Evolutionary conservation across 2,888 invertebrate genomes (phyloP).

Genomic region (Andrena marginata): DNA sequence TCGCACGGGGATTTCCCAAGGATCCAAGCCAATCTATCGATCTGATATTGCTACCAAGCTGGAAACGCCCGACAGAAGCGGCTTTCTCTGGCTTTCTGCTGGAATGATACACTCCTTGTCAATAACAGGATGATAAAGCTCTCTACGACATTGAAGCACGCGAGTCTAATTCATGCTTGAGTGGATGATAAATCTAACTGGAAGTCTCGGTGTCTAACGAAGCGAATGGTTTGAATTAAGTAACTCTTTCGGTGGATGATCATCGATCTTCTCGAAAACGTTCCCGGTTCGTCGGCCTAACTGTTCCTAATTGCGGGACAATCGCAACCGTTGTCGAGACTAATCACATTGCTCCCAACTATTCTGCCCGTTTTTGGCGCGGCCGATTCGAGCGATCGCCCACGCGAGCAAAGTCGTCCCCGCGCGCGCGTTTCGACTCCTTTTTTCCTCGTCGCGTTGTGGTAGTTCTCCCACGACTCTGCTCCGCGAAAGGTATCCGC

Average conservation of each 20-base stretch:
- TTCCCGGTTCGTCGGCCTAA: constrained; percentile 30
- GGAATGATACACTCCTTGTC: constrained; percentile 7
- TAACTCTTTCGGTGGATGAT: constrained; percentile 48
- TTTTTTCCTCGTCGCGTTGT: constrained; percentile 30
- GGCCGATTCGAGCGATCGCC: constrained; percentile 38
- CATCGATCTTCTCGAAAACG: constrained; percentile 33
- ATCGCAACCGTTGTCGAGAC: constrained; percentile 49
- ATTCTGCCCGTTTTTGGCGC: constrained; percentile 62
- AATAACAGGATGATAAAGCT: constrained; percentile 7
- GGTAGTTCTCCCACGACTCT: constrained; percentile 71
- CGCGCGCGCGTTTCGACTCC: constrained; percentile 33
- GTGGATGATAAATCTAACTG: constrained; percentile 49
- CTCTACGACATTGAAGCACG: constrained; percentile 32
- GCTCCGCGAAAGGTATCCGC: constrained; percentile 61
- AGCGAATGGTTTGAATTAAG: constrained; percentile 48
- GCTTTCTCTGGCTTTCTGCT: constrained; percentile 32
- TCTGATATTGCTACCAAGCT: not conserved
- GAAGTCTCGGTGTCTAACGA: constrained; percentile 21
- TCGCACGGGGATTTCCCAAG: constrained; percentile 73
- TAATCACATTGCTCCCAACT: constrained; percentile 55
- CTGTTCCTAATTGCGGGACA: constrained; percentile 59
- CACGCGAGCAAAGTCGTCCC: constrained; percentile 36
- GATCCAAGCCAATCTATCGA: constrained; percentile 57
- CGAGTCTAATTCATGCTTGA: constrained; percentile 19
- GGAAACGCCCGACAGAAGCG: not conserved